Evolutionary conservation across 2,888 invertebrate species (phyloP).

Genomic region (Ligdia adustata): DNA sequence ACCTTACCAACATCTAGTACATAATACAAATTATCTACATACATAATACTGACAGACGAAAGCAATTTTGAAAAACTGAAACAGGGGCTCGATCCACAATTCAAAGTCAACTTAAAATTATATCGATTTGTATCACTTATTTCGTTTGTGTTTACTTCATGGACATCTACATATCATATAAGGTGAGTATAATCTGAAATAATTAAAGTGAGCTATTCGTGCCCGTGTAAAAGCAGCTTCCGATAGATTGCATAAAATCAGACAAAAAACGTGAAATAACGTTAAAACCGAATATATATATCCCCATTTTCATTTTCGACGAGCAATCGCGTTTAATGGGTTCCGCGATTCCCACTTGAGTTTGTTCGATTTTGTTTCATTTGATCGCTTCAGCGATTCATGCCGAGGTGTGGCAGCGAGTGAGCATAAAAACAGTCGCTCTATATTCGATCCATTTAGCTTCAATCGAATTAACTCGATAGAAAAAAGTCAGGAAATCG

Average conservation of each 20-base stretch:
- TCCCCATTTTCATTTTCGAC: constrained; percentile 79
- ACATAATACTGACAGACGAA: too few relatives aligned
- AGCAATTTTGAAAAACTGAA: too few relatives aligned
- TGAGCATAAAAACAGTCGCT: constrained; percentile 35
- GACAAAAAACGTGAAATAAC: constrained; percentile 66
- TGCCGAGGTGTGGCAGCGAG: constrained; percentile 50
- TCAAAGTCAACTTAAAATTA: too few relatives aligned
- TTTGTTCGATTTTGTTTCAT: constrained; percentile 76
- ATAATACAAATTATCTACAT: too few relatives aligned
- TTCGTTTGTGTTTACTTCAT: too few relatives aligned
- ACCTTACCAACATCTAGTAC: too few relatives aligned
- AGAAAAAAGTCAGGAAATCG: background rate
- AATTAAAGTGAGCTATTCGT: too few relatives aligned
- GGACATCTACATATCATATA: too few relatives aligned
- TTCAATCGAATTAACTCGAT: background rate
- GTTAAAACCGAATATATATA: constrained; percentile 74
- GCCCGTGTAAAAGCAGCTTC: constrained; percentile 46
- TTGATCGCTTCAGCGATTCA: constrained; percentile 67
- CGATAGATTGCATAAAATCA: constrained; percentile 73
- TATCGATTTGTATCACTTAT: too few relatives aligned
- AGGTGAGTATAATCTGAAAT: too few relatives aligned
- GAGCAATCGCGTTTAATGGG: constrained; percentile 79
- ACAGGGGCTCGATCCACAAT: too few relatives aligned
- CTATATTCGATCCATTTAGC: background rate
- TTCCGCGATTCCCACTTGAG: constrained; percentile 78